Evolutionary conservation across 2,113 vertebrate species (phyloP).

Genomic region (Cacatua alba): DNA sequence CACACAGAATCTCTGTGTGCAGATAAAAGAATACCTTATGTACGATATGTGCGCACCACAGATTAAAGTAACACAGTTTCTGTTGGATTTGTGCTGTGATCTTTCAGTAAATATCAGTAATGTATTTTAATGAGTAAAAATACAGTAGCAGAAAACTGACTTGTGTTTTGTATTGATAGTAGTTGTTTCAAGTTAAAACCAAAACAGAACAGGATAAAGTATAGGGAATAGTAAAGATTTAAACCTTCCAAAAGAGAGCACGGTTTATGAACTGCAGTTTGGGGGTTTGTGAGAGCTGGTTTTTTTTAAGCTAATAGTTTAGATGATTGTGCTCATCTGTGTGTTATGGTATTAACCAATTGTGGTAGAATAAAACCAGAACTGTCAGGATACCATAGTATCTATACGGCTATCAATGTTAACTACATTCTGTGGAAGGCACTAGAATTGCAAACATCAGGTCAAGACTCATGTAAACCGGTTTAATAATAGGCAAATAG

Average conservation of each 20-base stretch:
- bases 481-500: not conserved
- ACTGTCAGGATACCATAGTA: not conserved
- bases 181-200: not conserved
- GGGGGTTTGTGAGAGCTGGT: not conserved
- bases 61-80: not conserved
- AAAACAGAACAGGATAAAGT: not conserved
- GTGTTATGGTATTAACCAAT: not conserved
- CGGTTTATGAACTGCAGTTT: not conserved
- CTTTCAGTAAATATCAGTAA: slow-evolving; percentile 19
- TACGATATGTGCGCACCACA: not conserved
- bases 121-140: not conserved
- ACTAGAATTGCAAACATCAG: not conserved
- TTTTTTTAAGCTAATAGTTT: not conserved
- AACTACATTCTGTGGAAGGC: not conserved
- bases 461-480: not conserved
- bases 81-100: not conserved
- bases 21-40: not conserved
- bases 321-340: not conserved
- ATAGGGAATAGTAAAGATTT: not conserved
- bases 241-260: not conserved
- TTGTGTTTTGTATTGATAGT: not conserved
- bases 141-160: not conserved
- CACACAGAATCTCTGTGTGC: not conserved
- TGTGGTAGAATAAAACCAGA: not conserved
- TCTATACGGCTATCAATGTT: not conserved